A percentile compares a stretch with the other conserved stretches of the same genome.
Conservation (phyloP, 2,797 vertebrate species). For the Ataeniobius toweri region DNA sequence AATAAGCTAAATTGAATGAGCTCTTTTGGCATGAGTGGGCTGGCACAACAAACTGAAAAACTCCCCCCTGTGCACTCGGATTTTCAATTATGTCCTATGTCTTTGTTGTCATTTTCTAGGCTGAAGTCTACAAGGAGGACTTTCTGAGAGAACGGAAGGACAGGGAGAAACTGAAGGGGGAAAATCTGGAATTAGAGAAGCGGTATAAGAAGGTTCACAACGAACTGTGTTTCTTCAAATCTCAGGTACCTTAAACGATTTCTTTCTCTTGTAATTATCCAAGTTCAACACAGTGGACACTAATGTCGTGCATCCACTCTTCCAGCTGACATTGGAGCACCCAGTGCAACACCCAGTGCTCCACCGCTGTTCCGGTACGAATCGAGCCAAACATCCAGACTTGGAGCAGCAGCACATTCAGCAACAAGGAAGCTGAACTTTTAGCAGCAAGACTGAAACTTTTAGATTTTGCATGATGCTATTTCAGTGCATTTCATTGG, state of each 20-base stretch:
- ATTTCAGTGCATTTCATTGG: not conserved
- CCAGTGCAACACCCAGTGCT: not conserved
- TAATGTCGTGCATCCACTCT: not conserved
- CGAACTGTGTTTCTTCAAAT: slow-evolving; percentile 52
- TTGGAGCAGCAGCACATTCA: slow-evolving; percentile 19
- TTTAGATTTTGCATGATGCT: not conserved
- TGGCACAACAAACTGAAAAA: not conserved
- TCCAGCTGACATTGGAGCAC: slow-evolving; percentile 32
- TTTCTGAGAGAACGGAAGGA: slow-evolving; percentile 71
- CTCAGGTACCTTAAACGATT: slow-evolving; percentile 49
- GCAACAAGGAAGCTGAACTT: slow-evolving; percentile 5
- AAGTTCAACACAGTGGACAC: not conserved
- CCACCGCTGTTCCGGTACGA: slow-evolving; percentile 31
- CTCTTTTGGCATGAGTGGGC: not conserved
- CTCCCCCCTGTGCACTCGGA: not conserved
- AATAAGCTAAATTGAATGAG: not conserved
- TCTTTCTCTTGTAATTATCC: too few relatives aligned
- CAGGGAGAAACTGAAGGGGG: slow-evolving; percentile 65
- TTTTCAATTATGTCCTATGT: slow-evolving; percentile 2
- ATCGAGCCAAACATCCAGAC: not conserved
- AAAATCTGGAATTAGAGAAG: slow-evolving; percentile 61
- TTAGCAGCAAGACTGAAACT: slow-evolving; percentile 5
- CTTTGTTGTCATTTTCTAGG: slow-evolving; percentile 38
- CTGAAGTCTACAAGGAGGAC: slow-evolving; percentile 75
- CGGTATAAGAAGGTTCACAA: slow-evolving; percentile 43